Evolutionary conservation across 2,888 invertebrate species (phyloP), one percentile per base, ranked within the genome.

Genomic region (Amorpha juglandis): DNA sequence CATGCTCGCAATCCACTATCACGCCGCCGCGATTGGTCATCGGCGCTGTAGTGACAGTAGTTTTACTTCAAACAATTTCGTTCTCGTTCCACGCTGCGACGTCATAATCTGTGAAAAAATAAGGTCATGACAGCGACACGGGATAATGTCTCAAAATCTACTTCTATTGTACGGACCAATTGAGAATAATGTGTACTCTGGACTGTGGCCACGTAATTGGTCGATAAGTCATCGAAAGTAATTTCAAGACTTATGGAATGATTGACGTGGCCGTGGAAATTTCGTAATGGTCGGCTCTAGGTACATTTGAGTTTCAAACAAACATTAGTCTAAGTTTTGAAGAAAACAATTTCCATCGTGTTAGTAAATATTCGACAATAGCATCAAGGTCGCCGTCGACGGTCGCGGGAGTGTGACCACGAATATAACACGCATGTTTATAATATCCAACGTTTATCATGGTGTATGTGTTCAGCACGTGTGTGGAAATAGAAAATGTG

Each of bases 81-180:
- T 48, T 69, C 38, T 12, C 58, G 69, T 69, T 64, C 68, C 63
- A 45, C 51, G 67, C 55, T 72, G 71, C 63, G 71, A 70, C 65
- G 75, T 78, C 78, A 78, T 80, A 74, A 80, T 73, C 86, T 86
- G 83, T 33, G 84, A 85, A 82, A 84, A 66, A 71, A 63, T 58
- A 48, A 42, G n/a, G 47, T 51, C 66, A 63, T 64, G 48, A 51
- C 48, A 58, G 11, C 48, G 55, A 63, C 35, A 62, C 21, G 21
- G 51, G 14, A 64, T 63, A 51, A 47, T 53, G 42, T 55, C 50
- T 64, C 48, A 35, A 63, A 63, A 12, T 35, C 8, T 55, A 66
- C 53, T 53, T 63, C 63, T 63, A 66, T 63, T 66, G 66, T 66
- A 62, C 8, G 62, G 33, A 42, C 33, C 51, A 66, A 66, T 66